These are phyloP conservation scores for Hypanus sabinus DNA, from an alignment of 2,113 vertebrate genomes.

Conservation along the genomic window DNA sequence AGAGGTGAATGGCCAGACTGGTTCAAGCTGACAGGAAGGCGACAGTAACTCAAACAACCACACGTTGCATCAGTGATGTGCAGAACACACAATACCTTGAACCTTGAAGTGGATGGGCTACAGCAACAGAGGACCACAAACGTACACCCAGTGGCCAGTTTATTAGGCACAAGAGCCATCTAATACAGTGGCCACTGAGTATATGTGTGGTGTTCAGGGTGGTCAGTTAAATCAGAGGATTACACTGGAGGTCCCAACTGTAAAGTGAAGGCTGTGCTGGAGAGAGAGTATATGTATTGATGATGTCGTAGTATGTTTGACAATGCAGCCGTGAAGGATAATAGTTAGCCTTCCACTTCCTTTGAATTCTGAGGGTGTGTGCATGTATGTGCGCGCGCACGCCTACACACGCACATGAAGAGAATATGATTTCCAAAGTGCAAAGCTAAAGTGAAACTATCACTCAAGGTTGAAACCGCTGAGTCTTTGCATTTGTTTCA, in stretches of 20 bases:
- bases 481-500: not conserved
- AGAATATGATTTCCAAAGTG: not conserved
- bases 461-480: not conserved
- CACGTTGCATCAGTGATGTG: no score
- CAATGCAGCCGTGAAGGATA: not conserved
- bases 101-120: no score
- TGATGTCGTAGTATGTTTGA: not conserved
- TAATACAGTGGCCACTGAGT: no score
- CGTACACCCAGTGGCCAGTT: no score
- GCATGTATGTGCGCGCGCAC: no score
- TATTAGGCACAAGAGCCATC: no score
- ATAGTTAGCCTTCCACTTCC: not conserved
- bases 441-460: not conserved
- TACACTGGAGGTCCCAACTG: not conserved
- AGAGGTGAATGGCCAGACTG: no score
- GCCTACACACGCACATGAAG: no score
- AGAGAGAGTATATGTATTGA: not conserved
- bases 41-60: no score
- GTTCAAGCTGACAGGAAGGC: no score
- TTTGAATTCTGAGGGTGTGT: not conserved
- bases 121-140: no score
- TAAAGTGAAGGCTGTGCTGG: not conserved
- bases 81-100: no score
- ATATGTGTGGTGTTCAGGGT: not conserved
- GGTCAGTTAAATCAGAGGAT: not conserved